Percentiles rank a stretch among this genome's conserved stretches.
phyloP scores from a whole-genome alignment of 92 coral and sea anemone species.

The Actinernus sp. region DNA sequence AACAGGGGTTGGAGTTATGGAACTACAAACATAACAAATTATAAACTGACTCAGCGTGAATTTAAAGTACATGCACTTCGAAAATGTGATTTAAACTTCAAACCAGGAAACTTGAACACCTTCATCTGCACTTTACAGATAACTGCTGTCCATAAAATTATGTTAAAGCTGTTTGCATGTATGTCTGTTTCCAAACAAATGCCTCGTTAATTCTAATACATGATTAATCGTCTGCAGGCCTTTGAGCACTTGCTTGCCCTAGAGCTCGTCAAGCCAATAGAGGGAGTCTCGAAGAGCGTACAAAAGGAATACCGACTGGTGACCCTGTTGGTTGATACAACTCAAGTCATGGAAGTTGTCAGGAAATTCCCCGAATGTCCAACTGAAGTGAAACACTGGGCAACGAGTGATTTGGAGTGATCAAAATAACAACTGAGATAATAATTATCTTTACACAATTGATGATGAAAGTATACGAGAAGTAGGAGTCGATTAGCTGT shows the following conservation, averaged over 20 bases:
- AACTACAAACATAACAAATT: no score
- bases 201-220: no score
- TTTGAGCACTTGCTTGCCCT: conserved; percentile 94
- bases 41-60: no score
- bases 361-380: conserved; percentile 93
- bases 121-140: no score
- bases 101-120: no score
- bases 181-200: not conserved
- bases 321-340: conserved; percentile 76
- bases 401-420: conserved; percentile 57
- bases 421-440: no score
- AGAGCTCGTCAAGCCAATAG: conserved; percentile 89
- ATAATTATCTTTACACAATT: no score
- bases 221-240: conserved; percentile 85
- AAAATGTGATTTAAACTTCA: no score
- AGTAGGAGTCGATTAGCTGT: no score
- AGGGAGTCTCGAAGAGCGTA: conserved; percentile 75
- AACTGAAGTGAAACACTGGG: conserved; percentile 98
- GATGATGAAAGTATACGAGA: no score
- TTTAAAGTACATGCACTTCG: no score
- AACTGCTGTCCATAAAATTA: not conserved
- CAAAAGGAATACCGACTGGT: conserved; percentile 92
- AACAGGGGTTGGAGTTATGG: no score
- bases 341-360: conserved; percentile 86
- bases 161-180: not conserved